Base-by-base conservation (phyloP, 2,888 invertebrate species). In the Eledona agricola region DNA sequence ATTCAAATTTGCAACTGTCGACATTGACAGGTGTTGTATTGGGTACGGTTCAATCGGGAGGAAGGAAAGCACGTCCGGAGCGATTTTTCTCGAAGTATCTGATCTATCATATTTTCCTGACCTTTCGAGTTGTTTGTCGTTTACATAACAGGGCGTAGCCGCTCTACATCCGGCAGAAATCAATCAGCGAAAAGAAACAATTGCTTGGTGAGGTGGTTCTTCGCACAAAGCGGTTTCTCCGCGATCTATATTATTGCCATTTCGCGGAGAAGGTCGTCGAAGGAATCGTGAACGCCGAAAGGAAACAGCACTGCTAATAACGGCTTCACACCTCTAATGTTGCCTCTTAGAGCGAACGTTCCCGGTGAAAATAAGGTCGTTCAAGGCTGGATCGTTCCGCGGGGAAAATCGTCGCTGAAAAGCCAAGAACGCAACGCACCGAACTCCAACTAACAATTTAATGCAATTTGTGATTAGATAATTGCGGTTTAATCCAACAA, bases 381-480 rank as follows among this genome's bases (percentile, higher is more conserved):
- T 51, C 51, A 51, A 51, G 51, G 51, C 34, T 28, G 25, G 29
- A 29, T 3, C 9, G 3, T 25, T 25, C 25, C 35, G 11, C 22
- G 13, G 31, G 19, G 26, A 13, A 49, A 31, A 29, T 35, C 12
- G 6, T 35, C 6, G 26, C 26, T 11, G 22, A 10, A 50, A 22
- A 50, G 12, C 6, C 25, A 50, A 51, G 35, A 42, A 46, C n/a
- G n/a, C n/a, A 35, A 25, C 9, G 17, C 19, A 26, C 22, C 19
- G 32, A 50, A 40, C 25, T 32, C 35, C 46, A 61, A 56, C 53
- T 55, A 61, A 52, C 53, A 64, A 64, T 62, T 61, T 64, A 64
- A 64, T 55, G 60, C 57, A 64, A 64, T 64, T 64, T 64, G 47
- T 57, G 53, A 55, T 55, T 57, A 51, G 58, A 57, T 62, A 64